phyloP scores from a whole-genome alignment of 2,888 invertebrate species.

The Schizaphis graminum region DNA sequence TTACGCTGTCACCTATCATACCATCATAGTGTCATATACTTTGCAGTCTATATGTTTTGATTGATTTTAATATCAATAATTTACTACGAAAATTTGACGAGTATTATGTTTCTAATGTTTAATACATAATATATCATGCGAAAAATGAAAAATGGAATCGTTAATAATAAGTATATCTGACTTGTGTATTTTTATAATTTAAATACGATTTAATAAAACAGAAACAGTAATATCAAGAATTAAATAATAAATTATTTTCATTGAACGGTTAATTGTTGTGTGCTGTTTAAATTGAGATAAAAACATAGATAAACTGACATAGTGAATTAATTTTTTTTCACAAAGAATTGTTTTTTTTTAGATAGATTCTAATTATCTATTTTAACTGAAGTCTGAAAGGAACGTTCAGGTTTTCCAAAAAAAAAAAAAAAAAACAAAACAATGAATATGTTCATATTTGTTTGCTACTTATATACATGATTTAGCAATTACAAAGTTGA shows the following conservation, averaged over 20 bases:
- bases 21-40: neutral
- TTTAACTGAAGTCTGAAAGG: neutral
- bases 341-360: neutral
- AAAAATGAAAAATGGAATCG: neutral
- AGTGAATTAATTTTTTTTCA: neutral
- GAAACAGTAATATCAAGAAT: neutral
- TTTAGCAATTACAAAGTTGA: neutral
- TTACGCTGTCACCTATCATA: neutral
- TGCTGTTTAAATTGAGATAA: neutral
- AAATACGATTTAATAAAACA: neutral
- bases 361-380: neutral
- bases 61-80: constrained; percentile 12
- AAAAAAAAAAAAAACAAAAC: neutral
- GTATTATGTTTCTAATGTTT: too few relatives aligned
- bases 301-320: neutral
- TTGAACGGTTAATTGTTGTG: neutral
- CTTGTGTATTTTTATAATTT: neutral
- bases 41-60: neutral
- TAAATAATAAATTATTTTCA: neutral
- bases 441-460: neutral
- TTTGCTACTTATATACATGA: neutral
- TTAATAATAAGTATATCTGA: neutral
- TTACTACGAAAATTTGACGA: neutral
- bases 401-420: neutral
- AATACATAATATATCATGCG: neutral